Evolutionary conservation across 2,888 invertebrate genomes (phyloP).

Genomic region (Cheilosia pagana): DNA sequence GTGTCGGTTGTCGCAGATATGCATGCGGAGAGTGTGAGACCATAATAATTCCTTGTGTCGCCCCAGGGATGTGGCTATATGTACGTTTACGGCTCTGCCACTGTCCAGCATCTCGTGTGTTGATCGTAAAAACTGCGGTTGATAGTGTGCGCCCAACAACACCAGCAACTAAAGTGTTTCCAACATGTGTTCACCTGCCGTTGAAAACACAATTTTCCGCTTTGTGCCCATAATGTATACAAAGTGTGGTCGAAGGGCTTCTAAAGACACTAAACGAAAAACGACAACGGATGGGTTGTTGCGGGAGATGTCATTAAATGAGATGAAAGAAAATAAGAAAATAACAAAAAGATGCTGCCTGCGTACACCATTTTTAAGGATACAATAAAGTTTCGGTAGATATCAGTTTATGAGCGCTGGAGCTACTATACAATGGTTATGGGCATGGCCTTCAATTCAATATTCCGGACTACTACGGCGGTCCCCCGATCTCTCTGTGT

Average conservation of each 20-base stretch:
- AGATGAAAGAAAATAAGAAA: conserved; percentile 6
- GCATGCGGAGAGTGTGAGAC: neutral
- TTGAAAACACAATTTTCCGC: conserved; percentile 72
- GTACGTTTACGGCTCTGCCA: conserved; percentile 27
- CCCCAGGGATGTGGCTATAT: conserved; percentile 7
- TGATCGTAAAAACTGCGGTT: conserved; percentile 65
- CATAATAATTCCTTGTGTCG: neutral
- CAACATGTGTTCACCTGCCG: conserved; percentile 67
- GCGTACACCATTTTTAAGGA: conserved; percentile 48
- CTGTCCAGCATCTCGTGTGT: conserved; percentile 34
- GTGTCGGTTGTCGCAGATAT: neutral
- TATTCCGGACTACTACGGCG: conserved; percentile 17
- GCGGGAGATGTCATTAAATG: neutral
- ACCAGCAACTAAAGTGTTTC: conserved; percentile 45
- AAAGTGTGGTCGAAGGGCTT: conserved; percentile 54
- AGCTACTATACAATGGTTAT: conserved; percentile 40
- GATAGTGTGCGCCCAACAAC: conserved; percentile 37
- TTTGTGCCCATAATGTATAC: conserved; percentile 64
- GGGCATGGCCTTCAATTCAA: conserved; percentile 34
- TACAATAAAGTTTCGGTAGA: conserved; percentile 56
- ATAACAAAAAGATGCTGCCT: conserved; percentile 21
- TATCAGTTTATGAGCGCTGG: conserved; percentile 52
- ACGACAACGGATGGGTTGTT: conserved; percentile 10
- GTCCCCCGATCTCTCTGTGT: too few species aligned
- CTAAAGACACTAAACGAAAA: conserved; percentile 40